Evolutionary conservation across 2,797 vertebrate genomes (phyloP).

Genomic region (Anas acuta): DNA sequence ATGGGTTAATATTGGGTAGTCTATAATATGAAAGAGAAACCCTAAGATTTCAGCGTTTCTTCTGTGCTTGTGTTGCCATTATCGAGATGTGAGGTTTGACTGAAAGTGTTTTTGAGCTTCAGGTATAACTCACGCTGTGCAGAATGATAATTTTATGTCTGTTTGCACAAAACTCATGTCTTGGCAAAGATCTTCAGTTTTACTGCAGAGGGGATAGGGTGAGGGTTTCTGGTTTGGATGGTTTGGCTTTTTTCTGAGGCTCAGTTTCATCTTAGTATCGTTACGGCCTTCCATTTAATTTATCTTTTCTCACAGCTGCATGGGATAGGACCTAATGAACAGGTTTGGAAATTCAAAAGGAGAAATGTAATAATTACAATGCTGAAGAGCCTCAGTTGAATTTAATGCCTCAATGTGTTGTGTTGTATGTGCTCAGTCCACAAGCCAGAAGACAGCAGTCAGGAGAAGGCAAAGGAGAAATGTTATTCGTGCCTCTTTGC

Average conservation of each 20-base stretch:
- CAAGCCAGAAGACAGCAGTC: neutral
- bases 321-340: neutral
- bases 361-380: fast-evolving
- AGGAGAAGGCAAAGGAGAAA: neutral
- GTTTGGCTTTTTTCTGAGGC: neutral
- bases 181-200: neutral
- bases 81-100: too few relatives aligned
- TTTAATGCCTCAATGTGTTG: neutral
- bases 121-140: fast-evolving
- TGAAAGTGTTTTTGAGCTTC: neutral
- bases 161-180: neutral
- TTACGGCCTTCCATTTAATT: neutral
- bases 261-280: neutral
- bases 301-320: neutral
- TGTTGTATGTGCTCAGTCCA: too few relatives aligned
- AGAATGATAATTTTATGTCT: neutral
- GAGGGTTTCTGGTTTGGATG: neutral
- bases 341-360: neutral
- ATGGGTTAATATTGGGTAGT: too few relatives aligned
- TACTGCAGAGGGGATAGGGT: neutral
- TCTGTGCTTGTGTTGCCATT: neutral
- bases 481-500: neutral
- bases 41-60: neutral
- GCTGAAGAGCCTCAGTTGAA: neutral
- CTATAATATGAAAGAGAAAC: neutral